Percentiles rank a stretch among this genome's conserved stretches.
phyloP scores from a whole-genome alignment of 2,113 vertebrate species.

The Rafetus swinhoei region DNA sequence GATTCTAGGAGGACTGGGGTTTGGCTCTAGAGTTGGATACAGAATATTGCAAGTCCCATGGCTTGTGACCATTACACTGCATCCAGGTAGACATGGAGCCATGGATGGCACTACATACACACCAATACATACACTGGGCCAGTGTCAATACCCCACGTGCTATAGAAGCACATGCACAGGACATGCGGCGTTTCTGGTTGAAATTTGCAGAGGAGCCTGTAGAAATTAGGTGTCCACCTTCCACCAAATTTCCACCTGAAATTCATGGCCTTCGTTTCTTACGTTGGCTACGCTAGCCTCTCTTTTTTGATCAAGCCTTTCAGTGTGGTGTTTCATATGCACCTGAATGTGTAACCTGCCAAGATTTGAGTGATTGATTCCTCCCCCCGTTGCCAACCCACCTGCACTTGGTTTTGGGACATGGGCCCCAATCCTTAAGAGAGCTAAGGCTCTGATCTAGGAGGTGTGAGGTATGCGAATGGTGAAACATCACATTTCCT shows the following conservation, averaged over 20 bases:
- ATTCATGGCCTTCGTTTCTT: neutral
- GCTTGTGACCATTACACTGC: neutral
- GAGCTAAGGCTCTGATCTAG: neutral
- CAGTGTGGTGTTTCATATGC: neutral
- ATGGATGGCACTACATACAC: neutral
- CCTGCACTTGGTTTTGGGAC: neutral
- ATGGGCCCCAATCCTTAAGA: too few relatives aligned
- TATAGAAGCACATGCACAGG: neutral
- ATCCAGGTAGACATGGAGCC: neutral
- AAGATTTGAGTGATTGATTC: neutral
- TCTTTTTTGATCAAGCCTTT: neutral
- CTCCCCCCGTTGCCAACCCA: neutral
- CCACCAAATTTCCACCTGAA: neutral
- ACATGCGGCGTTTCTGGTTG: neutral
- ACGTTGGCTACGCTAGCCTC: neutral
- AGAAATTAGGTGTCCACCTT: neutral
- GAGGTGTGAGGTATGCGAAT: too few relatives aligned
- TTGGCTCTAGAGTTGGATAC: neutral
- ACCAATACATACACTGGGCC: neutral
- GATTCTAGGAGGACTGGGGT: accelerated
- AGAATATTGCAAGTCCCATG: accelerated
- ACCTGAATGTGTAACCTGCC: neutral
- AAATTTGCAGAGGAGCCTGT: neutral
- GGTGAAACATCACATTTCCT: neutral
- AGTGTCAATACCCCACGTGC: neutral